phyloP scores from a whole-genome alignment of 2,113 vertebrate species.

The Embiotoca jacksoni region DNA sequence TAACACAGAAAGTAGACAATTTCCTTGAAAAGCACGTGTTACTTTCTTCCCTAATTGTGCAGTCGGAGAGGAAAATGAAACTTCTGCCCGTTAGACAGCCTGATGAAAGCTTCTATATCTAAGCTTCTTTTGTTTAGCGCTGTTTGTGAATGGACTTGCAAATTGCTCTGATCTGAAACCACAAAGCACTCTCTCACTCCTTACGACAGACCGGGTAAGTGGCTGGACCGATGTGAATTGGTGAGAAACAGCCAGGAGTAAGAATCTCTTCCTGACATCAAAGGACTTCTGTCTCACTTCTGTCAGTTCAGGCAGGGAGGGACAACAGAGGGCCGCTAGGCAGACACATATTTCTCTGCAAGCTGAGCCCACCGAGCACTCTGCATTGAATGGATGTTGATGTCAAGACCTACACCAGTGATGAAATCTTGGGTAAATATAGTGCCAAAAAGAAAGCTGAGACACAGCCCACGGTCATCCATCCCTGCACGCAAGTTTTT shows the following conservation, averaged over 20 bases:
- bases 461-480: conserved; percentile 4
- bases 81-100: conserved; percentile 72
- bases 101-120: conserved; percentile 89
- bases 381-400: conserved; percentile 35
- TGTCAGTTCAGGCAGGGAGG: conserved; percentile 84
- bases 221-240: conserved; percentile 86
- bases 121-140: conserved; percentile 88
- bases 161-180: conserved; percentile 93
- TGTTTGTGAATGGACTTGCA: conserved; percentile 89
- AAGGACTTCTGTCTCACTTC: conserved; percentile 83
- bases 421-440: conserved; percentile 19
- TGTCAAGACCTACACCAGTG: neutral
- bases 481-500: conserved; percentile 13
- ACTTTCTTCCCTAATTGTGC: conserved; percentile 9
- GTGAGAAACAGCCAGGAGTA: conserved; percentile 87
- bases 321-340: conserved; percentile 81
- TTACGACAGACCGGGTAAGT: conserved; percentile 82
- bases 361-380: conserved; percentile 73
- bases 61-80: conserved; percentile 72
- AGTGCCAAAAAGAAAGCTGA: conserved; percentile 25
- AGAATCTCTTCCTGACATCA: conserved; percentile 91
- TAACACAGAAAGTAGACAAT: neutral
- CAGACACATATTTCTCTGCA: conserved; percentile 79
- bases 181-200: conserved; percentile 91
- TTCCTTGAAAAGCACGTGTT: neutral